phyloP scores from a whole-genome alignment of 2,113 vertebrate genomes.

The Glaucidium brasilianum region DNA sequence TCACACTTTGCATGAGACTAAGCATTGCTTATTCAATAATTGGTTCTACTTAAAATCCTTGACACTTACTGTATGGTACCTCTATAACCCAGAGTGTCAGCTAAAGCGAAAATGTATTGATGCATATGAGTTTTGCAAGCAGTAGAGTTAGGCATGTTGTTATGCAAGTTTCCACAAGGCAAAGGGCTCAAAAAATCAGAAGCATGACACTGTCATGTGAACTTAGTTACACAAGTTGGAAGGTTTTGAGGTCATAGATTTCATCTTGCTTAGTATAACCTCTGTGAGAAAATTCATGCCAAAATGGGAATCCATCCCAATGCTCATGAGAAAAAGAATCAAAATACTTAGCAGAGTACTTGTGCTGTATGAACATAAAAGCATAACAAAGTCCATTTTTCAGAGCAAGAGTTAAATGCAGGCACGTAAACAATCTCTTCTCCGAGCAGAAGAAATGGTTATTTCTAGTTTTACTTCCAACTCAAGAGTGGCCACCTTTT shows the following conservation, averaged over 20 bases:
- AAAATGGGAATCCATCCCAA: not conserved
- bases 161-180: not conserved
- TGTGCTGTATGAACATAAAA: not conserved
- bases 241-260: not conserved
- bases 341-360: not conserved
- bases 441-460: not conserved
- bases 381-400: not conserved
- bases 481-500: not conserved
- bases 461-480: not conserved
- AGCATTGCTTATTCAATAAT: not conserved
- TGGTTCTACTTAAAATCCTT: not conserved
- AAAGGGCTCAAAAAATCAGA: not conserved
- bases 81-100: not conserved
- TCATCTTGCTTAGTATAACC: not conserved
- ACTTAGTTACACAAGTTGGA: not conserved
- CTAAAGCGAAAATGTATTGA: not conserved
- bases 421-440: not conserved
- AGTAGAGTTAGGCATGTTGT: rapidly evolving
- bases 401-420: not conserved
- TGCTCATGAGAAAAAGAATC: not conserved
- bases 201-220: not conserved
- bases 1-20: not conserved
- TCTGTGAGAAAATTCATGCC: not conserved
- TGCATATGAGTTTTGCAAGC: not conserved
- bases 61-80: not conserved